Evolutionary conservation across 1,140 invertebrate species (phyloP).

Genomic region (Drosophila simulans): DNA sequence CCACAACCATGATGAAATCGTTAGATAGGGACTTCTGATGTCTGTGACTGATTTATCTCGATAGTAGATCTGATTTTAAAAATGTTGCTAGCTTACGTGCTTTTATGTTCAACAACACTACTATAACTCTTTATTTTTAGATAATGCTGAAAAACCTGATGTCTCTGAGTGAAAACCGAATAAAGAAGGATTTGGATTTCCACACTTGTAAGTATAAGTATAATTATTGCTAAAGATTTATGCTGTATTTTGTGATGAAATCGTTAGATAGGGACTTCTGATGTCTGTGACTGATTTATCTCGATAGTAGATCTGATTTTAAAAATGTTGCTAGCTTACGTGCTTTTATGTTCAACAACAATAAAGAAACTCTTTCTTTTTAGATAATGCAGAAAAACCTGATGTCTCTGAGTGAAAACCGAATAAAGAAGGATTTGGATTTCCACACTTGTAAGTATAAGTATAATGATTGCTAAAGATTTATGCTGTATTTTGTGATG

Average conservation of each 20-base stretch:
- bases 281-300: constrained; percentile 55
- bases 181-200: not conserved
- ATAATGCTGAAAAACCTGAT: not conserved
- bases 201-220: constrained; percentile 26
- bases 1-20: constrained; percentile 33
- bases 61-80: constrained; percentile 42
- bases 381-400: not conserved
- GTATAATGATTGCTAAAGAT: too few species aligned
- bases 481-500: constrained; percentile 12
- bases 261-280: constrained; percentile 46
- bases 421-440: not conserved
- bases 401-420: not conserved
- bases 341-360: not conserved
- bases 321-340: not conserved
- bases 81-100: too few species aligned
- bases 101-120: not conserved
- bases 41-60: constrained; percentile 55
- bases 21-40: constrained; percentile 51
- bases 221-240: accelerated
- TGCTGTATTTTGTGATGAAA: constrained; percentile 17
- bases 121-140: not conserved
- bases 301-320: constrained; percentile 22
- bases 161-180: not conserved
- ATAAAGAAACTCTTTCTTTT: too few species aligned
- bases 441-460: constrained; percentile 6